Evolutionary conservation across 2,888 invertebrate species (phyloP).

Genomic region (Cerceris rybyensis): DNA sequence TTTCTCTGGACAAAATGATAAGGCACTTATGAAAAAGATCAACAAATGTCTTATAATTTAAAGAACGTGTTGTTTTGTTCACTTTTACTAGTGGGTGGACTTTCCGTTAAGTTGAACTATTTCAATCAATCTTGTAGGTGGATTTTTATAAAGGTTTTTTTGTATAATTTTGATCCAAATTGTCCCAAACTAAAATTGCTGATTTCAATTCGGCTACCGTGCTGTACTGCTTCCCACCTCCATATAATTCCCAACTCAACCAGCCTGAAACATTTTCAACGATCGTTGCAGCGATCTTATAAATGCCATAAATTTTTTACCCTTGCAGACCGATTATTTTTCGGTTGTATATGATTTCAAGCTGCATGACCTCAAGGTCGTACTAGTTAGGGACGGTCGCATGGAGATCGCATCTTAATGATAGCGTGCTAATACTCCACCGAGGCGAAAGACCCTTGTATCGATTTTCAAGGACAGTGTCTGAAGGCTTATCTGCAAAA

Average conservation of each 20-base stretch:
- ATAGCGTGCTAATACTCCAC: slow-evolving; percentile 40
- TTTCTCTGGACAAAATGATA: too few species aligned
- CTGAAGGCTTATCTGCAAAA: slow-evolving; percentile 18
- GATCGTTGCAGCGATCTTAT: slow-evolving; percentile 15
- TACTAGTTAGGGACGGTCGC: slow-evolving; percentile 15
- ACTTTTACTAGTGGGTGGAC: too few species aligned
- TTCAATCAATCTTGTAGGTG: too few species aligned
- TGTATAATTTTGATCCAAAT: too few species aligned
- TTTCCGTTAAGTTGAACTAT: too few species aligned
- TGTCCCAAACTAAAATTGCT: too few species aligned
- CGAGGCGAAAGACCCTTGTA: slow-evolving; percentile 59
- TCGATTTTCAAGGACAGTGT: slow-evolving; percentile 55
- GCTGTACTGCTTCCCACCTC: too few species aligned
- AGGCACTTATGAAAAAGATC: too few species aligned
- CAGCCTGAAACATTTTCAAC: neutral
- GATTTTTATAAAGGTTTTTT: too few species aligned
- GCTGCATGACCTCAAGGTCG: slow-evolving; percentile 49
- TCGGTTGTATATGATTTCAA: slow-evolving; percentile 17
- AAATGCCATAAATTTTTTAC: slow-evolving; percentile 7
- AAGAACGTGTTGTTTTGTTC: too few species aligned
- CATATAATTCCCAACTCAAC: slow-evolving; percentile 13
- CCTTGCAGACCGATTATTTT: slow-evolving; percentile 13
- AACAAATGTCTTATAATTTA: too few species aligned
- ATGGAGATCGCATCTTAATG: slow-evolving; percentile 58
- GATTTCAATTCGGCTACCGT: too few species aligned